A percentile compares a stretch with the other conserved stretches of the same genome.
Evolutionary conservation across 2,113 vertebrate species (phyloP).

Genomic region (Cryptomyrus ogoouensis): DNA sequence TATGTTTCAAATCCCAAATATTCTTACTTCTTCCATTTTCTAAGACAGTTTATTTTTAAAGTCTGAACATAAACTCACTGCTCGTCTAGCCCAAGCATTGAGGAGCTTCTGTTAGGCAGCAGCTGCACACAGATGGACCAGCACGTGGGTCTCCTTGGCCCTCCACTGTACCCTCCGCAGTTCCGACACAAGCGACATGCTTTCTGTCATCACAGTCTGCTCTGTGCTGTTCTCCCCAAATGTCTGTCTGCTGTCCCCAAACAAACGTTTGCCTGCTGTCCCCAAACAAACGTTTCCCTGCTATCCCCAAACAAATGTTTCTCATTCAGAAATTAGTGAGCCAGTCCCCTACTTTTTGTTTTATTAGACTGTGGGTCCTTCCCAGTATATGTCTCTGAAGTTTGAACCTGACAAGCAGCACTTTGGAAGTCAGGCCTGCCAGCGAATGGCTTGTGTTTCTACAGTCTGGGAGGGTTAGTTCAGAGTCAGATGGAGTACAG

Average conservation of each 20-base stretch:
- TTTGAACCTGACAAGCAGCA: background rate
- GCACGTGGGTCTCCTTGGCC: background rate
- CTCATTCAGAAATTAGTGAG: background rate
- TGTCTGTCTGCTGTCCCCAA: background rate
- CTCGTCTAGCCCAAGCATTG: background rate
- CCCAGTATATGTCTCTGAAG: background rate
- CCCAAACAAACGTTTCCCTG: background rate
- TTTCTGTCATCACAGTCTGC: background rate
- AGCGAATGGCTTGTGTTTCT: background rate
- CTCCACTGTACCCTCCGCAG: background rate
- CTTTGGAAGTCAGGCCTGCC: background rate
- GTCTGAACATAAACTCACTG: background rate
- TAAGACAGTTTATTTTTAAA: background rate
- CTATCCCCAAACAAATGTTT: background rate
- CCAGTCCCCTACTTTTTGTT: background rate
- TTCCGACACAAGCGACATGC: background rate
- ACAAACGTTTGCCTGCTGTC: background rate
- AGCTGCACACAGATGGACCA: background rate
- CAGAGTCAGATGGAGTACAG: background rate
- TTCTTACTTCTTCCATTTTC: background rate
- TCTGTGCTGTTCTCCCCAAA: background rate
- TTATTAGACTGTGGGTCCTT: background rate
- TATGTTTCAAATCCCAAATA: background rate
- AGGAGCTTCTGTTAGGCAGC: background rate
- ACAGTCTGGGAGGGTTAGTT: background rate